These are phyloP conservation scores for Megaceryle torquata DNA, from an alignment of 2,113 vertebrate genomes.

Conservation along the genomic window DNA sequence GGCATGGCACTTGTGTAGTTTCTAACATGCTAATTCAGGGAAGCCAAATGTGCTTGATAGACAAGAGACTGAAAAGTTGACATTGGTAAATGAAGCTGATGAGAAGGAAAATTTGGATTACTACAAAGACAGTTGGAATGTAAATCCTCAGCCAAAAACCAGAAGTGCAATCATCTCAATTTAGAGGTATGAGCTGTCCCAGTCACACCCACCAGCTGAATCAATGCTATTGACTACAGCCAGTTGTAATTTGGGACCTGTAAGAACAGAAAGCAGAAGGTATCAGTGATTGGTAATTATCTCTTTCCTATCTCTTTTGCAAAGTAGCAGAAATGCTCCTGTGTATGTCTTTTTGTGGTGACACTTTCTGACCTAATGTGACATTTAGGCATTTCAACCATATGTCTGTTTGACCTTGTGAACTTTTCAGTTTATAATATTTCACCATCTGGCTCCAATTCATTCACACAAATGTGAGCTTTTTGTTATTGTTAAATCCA, in stretches of 20 bases:
- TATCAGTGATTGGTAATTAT: not conserved
- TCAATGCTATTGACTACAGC: not conserved
- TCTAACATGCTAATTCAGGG: rapidly evolving
- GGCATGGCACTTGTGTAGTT: not conserved
- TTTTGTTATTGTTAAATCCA: not conserved
- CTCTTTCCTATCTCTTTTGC: not conserved
- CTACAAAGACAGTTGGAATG: not conserved
- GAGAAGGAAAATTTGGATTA: not conserved
- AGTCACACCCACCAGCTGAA: not conserved
- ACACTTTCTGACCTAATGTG: not conserved
- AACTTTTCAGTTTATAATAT: constrained; percentile 4
- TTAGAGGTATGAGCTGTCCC: not conserved
- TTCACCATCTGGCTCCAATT: not conserved
- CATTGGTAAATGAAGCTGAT: not conserved
- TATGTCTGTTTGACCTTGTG: not conserved
- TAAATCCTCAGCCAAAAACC: not conserved
- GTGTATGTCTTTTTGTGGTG: not conserved
- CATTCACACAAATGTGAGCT: not conserved
- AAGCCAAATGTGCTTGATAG: not conserved
- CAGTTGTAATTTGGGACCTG: not conserved
- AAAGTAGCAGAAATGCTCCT: not conserved
- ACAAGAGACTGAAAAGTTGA: not conserved
- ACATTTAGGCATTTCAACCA: not conserved
- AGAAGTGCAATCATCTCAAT: not conserved
- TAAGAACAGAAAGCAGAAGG: not conserved